Base-by-base conservation (phyloP, 2,888 invertebrate species). In the Folsomia manolachei region DNA sequence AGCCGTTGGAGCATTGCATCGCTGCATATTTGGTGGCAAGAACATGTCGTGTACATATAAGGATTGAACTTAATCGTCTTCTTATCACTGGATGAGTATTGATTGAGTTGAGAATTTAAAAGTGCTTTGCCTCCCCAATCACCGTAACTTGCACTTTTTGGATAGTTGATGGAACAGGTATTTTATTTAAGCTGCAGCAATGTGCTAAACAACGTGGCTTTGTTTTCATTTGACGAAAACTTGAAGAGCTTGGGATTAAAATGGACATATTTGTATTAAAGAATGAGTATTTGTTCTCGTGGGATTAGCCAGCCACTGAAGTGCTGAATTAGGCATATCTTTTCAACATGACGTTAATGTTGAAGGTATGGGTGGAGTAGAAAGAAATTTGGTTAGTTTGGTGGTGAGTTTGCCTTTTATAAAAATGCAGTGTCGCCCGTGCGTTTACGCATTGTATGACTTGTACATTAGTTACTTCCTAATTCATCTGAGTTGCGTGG, bases 71-170 rank as follows among this genome's bases (percentile, higher is more conserved):
- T 39, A 27, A 27, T 66, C 65, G 19, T 52, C 65, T 64, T 51
- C n/a, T 56, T 66, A 66, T 66, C 65, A 9, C 52, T 51, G 52
- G 65, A 66, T 27, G 27, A 11, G 27, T 66, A 66, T 66, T 66
- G 65, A 66, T 66, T 66, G 65, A 52, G 65, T 52, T 52, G 52
- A 52, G 52, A 23, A 51, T 39, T 39, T 9, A 9, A 39, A 39
- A 39, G 14, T 39, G 39, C 7, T 14, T 39, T 39, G 39, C 7
- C 39, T 9, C 39, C 7, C 14, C 39, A n/a, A n/a, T n/a, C n/a
- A n/a, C n/a, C n/a, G n/a, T n/a, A n/a, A n/a, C n/a, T n/a, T n/a
- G n/a, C n/a, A n/a, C n/a, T n/a, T n/a, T n/a, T n/a, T n/a, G n/a
- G n/a, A n/a, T n/a, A n/a, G n/a, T n/a, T n/a, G n/a, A n/a, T n/a